Base-by-base conservation (phyloP, 2,888 invertebrate genomes). In the Ennomos erosarius region DNA sequence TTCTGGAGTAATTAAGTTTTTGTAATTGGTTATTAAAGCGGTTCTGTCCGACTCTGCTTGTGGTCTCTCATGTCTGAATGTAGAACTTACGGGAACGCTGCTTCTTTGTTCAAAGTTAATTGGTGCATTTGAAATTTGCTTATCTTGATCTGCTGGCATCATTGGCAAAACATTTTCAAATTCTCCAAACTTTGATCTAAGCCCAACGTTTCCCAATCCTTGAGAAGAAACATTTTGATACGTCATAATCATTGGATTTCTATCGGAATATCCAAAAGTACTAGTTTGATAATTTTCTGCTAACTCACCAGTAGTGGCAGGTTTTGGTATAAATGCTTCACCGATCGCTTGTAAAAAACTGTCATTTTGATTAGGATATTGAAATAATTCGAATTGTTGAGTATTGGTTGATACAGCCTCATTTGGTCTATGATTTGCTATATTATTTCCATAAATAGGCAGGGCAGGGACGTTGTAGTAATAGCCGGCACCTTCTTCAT, bases 11-110 rank as follows among this genome's bases (percentile, higher is more conserved):
- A 81, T 69, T 10, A 70, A 50, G 47, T 83, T 86, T 12, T 87
- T 76, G 42, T 86, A 84, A n/a, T 78, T 85, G 0, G 85, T 49
- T 26, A 87, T 86, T 0, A 78, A 68, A 10, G 89, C 87, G 44
- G 75, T 82, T 65, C 78, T 79, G 10, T 90, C 88, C 34, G 64
- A 59, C 59, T 79, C 74, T 10, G 79, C 74, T 75, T 84, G 85
- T 33, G 78, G 76, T 50, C 81, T 76, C 66, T 81, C 75, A 39
- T 76, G 73, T 10, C 67, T 57, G 0, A 39, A 35, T 36, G 12
- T 48, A 8, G 44, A 2, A 13, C 12, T 44, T 33, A 33, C 3
- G 0, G 36, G 26, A 45, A 26, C 9, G 16, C n/a, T 33, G 0
- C 6, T 45, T 45, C 38, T 50, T 45, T 40, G 45, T 10, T 49